Evolutionary conservation across 2,797 vertebrate genomes (phyloP).

Genomic region (Lagodon rhomboides): DNA sequence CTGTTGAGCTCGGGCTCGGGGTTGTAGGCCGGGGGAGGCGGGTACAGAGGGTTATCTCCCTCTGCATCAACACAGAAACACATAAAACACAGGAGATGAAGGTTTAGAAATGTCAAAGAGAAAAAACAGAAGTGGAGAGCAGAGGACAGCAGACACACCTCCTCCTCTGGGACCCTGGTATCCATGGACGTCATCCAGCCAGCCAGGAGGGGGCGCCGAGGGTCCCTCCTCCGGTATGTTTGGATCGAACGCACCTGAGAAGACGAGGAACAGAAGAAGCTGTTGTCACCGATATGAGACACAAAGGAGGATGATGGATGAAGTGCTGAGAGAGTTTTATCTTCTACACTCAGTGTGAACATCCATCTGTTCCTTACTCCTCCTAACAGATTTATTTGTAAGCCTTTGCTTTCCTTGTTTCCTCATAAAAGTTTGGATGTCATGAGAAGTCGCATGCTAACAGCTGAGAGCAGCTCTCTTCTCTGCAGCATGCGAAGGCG

Average conservation of each 20-base stretch:
- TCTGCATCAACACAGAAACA: conserved; percentile 34
- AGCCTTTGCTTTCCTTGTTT: neutral
- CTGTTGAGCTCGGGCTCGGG: conserved; percentile 78
- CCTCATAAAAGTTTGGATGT: neutral
- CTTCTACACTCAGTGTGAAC: too few relatives aligned
- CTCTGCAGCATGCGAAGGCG: neutral
- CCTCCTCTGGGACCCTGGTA: conserved; percentile 66
- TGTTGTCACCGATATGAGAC: neutral
- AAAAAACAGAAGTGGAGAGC: neutral
- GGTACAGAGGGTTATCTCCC: conserved; percentile 70
- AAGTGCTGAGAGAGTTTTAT: neutral
- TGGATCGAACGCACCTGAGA: conserved; percentile 79
- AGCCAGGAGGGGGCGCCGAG: conserved; percentile 75
- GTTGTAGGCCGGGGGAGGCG: conserved; percentile 77
- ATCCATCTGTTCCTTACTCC: too few relatives aligned
- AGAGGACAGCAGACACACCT: conserved; percentile 46
- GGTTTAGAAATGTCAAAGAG: too few relatives aligned
- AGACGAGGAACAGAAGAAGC: rapidly evolving
- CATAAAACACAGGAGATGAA: neutral
- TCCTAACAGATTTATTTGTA: too few relatives aligned
- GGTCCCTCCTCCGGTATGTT: conserved; percentile 82
- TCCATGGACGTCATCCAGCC: conserved; percentile 78
- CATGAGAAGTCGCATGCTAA: neutral
- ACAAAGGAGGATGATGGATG: neutral
- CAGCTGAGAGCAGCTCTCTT: neutral